Conservation (phyloP, 1,140 invertebrate genomes). For the Choristoneura fumiferana region DNA sequence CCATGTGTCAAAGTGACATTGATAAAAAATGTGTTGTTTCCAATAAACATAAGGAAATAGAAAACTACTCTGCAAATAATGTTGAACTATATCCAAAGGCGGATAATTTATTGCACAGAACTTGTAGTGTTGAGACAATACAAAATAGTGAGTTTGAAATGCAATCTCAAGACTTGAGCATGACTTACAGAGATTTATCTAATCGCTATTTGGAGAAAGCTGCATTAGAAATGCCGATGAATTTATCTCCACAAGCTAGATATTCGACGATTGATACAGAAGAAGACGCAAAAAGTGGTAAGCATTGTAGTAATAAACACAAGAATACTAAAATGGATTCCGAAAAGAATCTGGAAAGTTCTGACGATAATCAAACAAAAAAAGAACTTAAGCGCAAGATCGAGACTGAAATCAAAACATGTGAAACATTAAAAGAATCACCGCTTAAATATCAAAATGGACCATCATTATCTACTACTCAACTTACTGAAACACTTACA, state of each 20-base stretch:
- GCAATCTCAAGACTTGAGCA: background rate
- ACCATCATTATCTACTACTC: too few relatives aligned
- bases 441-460: too few relatives aligned
- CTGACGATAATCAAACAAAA: background rate
- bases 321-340: too few relatives aligned
- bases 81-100: background rate
- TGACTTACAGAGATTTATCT: background rate
- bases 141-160: background rate
- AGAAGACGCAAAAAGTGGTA: background rate
- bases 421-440: too few relatives aligned
- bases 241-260: constrained; percentile 6
- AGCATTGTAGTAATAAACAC: background rate
- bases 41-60: background rate
- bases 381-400: constrained; percentile 13
- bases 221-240: constrained; percentile 8
- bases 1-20: constrained; percentile 18
- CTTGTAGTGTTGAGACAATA: background rate
- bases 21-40: constrained; percentile 6
- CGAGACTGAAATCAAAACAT: constrained; percentile 46
- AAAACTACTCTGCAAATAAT: background rate
- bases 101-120: background rate
- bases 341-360: background rate
- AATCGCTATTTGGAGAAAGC: constrained; percentile 1
- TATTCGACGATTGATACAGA: background rate
- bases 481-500: too few relatives aligned